phyloP scores from a whole-genome alignment of 2,113 vertebrate genomes.

The Oncorhynchus keta region DNA sequence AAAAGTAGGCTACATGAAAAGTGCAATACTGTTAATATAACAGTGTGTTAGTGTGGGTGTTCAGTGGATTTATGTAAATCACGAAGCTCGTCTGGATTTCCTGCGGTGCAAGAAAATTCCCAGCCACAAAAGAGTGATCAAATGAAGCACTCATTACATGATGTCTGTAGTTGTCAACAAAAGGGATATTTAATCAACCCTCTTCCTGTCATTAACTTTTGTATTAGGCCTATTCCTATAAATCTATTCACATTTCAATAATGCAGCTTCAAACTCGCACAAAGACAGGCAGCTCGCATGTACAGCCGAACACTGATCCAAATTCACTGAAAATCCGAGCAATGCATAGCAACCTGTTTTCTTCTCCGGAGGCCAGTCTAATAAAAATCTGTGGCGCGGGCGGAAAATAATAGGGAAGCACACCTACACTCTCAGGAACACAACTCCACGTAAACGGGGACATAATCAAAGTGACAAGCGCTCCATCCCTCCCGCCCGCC shows the following conservation, averaged over 20 bases:
- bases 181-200: too few species aligned
- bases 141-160: not conserved
- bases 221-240: too few species aligned
- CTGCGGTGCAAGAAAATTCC: too few species aligned
- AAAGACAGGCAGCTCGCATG: not conserved
- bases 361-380: not conserved
- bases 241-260: too few species aligned
- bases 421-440: conserved; percentile 50
- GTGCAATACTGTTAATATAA: too few species aligned
- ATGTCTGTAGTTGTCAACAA: too few species aligned
- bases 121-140: not conserved
- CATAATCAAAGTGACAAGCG: conserved; percentile 53
- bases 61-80: too few species aligned
- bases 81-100: too few species aligned
- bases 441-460: conserved; percentile 60
- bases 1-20: too few species aligned
- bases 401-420: conserved; percentile 42
- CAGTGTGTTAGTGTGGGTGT: too few species aligned
- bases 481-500: conserved; percentile 25
- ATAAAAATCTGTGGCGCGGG: not conserved
- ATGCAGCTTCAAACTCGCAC: not conserved
- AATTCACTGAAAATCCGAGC: not conserved
- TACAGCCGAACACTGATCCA: not conserved
- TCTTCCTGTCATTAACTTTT: too few species aligned
- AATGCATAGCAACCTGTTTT: not conserved